These are phyloP conservation scores for Thamnophis elegans DNA, from an alignment of 2,797 vertebrate species.

Conservation along the genomic window DNA sequence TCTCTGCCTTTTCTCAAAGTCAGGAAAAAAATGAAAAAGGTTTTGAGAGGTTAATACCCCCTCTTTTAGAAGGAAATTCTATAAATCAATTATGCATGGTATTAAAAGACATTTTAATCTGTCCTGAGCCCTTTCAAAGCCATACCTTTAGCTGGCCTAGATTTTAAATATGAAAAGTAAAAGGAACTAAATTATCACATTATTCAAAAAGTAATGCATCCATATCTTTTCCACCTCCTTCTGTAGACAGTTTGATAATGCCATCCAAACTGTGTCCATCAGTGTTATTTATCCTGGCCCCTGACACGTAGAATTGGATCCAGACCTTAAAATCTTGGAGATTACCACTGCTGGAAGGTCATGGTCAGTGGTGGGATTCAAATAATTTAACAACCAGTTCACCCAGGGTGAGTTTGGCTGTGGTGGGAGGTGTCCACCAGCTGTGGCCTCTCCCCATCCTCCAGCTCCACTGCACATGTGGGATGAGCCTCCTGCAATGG, in stretches of 20 bases:
- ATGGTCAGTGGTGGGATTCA: no score
- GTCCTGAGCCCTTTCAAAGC: neutral
- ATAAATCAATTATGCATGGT: neutral
- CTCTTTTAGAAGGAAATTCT: neutral
- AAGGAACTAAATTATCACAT: neutral
- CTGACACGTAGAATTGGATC: neutral
- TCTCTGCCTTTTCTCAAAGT: neutral
- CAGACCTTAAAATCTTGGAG: neutral
- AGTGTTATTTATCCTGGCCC: neutral
- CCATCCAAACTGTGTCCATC: neutral
- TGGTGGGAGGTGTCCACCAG: no score
- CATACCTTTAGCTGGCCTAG: neutral
- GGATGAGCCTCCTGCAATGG: no score
- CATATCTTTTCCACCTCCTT: neutral
- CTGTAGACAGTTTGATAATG: neutral
- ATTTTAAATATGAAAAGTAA: neutral
- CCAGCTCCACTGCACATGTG: no score
- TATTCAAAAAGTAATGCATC: neutral
- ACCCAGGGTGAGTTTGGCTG: no score
- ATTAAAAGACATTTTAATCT: neutral
- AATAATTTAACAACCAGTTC: no score
- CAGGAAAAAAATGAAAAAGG: neutral
- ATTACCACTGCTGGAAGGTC: neutral
- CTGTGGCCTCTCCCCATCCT: no score
- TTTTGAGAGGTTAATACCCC: neutral